phyloP scores from a whole-genome alignment of 2,797 vertebrate genomes.

The Halcyon chelicuti region DNA sequence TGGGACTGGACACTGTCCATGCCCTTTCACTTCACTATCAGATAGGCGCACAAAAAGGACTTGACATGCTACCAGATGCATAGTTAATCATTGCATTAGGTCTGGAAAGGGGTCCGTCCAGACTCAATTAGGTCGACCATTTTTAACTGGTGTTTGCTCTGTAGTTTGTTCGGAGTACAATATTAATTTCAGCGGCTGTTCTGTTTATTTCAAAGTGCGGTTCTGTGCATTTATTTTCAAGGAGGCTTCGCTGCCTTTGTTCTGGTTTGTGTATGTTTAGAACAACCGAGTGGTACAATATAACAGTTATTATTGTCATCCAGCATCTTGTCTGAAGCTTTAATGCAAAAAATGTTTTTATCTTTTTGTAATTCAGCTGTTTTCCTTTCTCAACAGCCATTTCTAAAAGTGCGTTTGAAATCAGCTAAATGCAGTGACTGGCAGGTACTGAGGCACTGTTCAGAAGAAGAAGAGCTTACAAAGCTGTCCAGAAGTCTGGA shows the following conservation, averaged over 20 bases:
- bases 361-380: background rate
- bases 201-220: background rate
- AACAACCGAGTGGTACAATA: background rate
- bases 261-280: background rate
- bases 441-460: background rate
- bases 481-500: background rate
- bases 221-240: background rate
- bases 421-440: background rate
- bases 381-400: background rate
- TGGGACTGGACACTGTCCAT: conserved; percentile 88
- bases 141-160: conserved; percentile 62
- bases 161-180: conserved; percentile 28
- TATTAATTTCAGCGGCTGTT: conserved; percentile 36
- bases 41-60: conserved; percentile 83
- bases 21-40: conserved; percentile 83
- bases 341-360: background rate
- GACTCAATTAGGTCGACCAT: conserved; percentile 66
- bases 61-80: conserved; percentile 82
- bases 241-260: background rate
- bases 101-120: conserved; percentile 63
- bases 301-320: background rate
- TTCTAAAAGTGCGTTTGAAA: background rate
- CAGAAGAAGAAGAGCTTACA: conserved; percentile 16
- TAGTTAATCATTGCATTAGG: conserved; percentile 82
- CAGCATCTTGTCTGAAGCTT: background rate